Evolutionary conservation across 2,888 invertebrate genomes (phyloP).

Genomic region (Drosophila quinaria): DNA sequence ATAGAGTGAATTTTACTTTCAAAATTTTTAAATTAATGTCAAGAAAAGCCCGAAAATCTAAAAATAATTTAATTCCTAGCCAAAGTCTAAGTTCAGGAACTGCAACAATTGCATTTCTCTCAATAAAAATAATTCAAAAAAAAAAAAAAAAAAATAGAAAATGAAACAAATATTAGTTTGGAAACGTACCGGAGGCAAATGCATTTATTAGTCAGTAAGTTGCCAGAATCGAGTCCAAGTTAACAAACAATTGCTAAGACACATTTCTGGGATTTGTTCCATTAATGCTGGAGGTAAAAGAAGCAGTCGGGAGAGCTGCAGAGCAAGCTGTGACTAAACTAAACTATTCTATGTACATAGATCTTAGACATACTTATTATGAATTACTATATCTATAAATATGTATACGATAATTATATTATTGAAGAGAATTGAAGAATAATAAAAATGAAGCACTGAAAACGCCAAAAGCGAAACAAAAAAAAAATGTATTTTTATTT

Average conservation of each 20-base stretch:
- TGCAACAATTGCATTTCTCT: slow-evolving; percentile 20
- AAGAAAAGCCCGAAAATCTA: slow-evolving; percentile 14
- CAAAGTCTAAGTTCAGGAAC: slow-evolving; percentile 49
- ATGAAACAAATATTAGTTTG: slow-evolving; percentile 26
- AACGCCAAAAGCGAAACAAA: slow-evolving; percentile 18
- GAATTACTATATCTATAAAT: slow-evolving; percentile 14
- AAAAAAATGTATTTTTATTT: not conserved
- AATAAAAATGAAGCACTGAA: slow-evolving; percentile 24
- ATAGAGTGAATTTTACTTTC: slow-evolving; percentile 57
- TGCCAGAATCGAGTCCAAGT: slow-evolving; percentile 51
- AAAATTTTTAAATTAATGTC: slow-evolving; percentile 14
- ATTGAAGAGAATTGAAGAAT: slow-evolving; percentile 28
- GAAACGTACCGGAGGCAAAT: slow-evolving; percentile 83
- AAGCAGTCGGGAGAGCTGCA: slow-evolving; percentile 63
- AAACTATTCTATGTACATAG: slow-evolving; percentile 44
- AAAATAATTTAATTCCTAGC: slow-evolving; percentile 30
- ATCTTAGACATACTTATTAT: slow-evolving; percentile 24
- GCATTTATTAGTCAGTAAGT: slow-evolving; percentile 83
- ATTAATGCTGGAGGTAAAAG: slow-evolving; percentile 64
- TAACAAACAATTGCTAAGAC: slow-evolving; percentile 34
- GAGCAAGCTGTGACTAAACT: slow-evolving; percentile 73
- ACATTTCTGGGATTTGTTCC: slow-evolving; percentile 36
- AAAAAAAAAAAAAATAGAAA: slow-evolving; percentile 15
- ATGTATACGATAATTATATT: slow-evolving; percentile 42
- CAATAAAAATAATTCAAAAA: not conserved